These are phyloP conservation scores for Nannobrachium achirus DNA, from an alignment of 2,113 vertebrate genomes.

Conservation along the genomic window DNA sequence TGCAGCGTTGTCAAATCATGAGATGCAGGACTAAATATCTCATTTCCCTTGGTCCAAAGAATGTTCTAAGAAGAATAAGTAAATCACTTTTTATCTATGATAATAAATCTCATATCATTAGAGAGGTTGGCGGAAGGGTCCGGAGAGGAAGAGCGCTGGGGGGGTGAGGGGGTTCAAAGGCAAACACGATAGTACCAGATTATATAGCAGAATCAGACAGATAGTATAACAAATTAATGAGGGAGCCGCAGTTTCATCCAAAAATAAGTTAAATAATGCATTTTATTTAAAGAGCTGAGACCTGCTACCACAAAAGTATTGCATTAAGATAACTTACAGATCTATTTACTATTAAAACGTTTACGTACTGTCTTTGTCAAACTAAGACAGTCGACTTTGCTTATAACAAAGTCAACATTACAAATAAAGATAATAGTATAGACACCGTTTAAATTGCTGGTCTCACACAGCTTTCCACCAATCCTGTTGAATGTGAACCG, in stretches of 20 bases:
- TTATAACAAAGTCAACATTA: too few relatives aligned
- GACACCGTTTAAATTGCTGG: constrained; percentile 50
- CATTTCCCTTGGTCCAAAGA: constrained; percentile 76
- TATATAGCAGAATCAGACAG: constrained; percentile 52
- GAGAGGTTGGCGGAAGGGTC: constrained; percentile 57
- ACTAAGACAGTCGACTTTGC: too few relatives aligned
- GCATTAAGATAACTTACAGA: too few relatives aligned
- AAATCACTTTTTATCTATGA: constrained; percentile 74
- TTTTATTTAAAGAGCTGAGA: too few relatives aligned
- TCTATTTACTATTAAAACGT: too few relatives aligned
- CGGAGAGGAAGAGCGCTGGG: constrained; percentile 41
- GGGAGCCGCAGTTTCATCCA: too few relatives aligned
- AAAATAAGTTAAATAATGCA: too few relatives aligned
- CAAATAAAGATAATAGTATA: constrained; percentile 3
- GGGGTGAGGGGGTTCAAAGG: constrained; percentile 12
- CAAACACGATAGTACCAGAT: constrained; percentile 41
- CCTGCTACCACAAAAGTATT: too few relatives aligned
- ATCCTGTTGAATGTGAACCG: constrained; percentile 46
- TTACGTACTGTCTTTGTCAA: too few relatives aligned
- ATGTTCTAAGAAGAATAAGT: constrained; percentile 40
- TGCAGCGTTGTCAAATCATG: constrained; percentile 76
- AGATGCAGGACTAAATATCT: constrained; percentile 77
- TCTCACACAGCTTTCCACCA: constrained; percentile 58
- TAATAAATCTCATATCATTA: constrained; percentile 74
- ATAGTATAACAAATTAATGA: too few relatives aligned